Evolutionary conservation across 2,797 vertebrate genomes (phyloP), one percentile per base, ranked within the genome.

Genomic region (Pelochelys cantorii): DNA sequence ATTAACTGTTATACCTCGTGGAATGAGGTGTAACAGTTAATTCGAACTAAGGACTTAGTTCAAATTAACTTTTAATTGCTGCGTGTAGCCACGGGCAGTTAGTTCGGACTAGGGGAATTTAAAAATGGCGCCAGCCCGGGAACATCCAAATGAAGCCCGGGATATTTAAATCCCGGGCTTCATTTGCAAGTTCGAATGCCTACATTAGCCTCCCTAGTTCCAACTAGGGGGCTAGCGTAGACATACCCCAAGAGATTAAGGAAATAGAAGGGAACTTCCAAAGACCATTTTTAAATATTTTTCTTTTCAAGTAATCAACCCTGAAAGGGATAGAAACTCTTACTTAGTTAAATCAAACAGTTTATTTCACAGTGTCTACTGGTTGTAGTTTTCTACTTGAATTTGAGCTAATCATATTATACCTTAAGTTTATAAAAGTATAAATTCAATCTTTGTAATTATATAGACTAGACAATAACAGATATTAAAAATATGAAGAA

Each of bases 401-500:
- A 90, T 93, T 55, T 93, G 34, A 85, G 7, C 15, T 75, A 55
- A 89, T 65, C 60, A 65, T 84, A 79, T 82, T 62, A 62, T 87
- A 87, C 52, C 7, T 75, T 48, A 15, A 68, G 60, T 12, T 2
- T 60, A 85, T 91, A 84, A 25, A 93, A 81, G 22, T 31, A n/a
- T 55, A 0, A 56, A 1, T 84, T 82, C 34, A 91, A 37, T 84
- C 5, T 78, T 86, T 57, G 91, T 87, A 93, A 90, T 90, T 53
- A 92, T 88, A 79, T 84, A 0, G 57, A 81, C 92, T 94, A 79
- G 52, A 87, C 31, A 27, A 13, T 75, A 75, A 83, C 3, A 59
- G 23, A 81, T 86, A 54, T 4, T 80, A 88, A 92, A 12, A 11
- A 34, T 86, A 17, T 86, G 75, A 85, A 93, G 87, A 88, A 85